phyloP scores from a whole-genome alignment of 2,113 vertebrate genomes.

The Chloroceryle aenea region DNA sequence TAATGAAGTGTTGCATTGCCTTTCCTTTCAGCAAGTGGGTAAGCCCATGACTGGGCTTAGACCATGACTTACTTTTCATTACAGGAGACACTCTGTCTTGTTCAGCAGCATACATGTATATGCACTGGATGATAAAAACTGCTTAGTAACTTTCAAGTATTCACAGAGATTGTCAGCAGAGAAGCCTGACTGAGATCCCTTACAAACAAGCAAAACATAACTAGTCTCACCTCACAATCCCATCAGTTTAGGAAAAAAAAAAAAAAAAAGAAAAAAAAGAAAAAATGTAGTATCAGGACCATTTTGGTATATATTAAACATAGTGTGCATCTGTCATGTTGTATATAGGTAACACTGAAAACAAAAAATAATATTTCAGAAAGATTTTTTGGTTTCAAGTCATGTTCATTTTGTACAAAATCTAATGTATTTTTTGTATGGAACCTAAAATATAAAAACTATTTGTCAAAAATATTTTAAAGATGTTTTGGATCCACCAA shows the following conservation, averaged over 20 bases:
- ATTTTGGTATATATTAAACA: neutral
- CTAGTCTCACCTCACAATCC: fast-evolving
- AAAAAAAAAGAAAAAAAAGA: neutral
- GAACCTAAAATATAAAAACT: neutral
- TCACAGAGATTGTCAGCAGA: neutral
- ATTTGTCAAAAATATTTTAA: neutral
- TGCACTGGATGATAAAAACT: neutral
- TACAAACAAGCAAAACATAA: neutral
- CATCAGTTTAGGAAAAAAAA: neutral
- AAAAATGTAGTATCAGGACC: neutral
- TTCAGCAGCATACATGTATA: fast-evolving
- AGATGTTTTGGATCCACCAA: neutral
- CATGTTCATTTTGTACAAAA: neutral
- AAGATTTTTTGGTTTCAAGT: neutral
- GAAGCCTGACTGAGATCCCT: neutral
- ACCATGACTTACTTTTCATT: neutral
- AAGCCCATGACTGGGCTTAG: neutral
- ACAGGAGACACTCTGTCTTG: neutral
- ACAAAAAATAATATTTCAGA: neutral
- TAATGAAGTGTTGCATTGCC: neutral
- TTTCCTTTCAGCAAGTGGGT: neutral
- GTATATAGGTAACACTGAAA: neutral
- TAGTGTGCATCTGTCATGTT: neutral
- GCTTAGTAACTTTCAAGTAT: neutral
- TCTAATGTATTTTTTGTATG: neutral